Evolutionary conservation across 2,888 invertebrate genomes (phyloP).

Genomic region (Troides oblongomaculatus): DNA sequence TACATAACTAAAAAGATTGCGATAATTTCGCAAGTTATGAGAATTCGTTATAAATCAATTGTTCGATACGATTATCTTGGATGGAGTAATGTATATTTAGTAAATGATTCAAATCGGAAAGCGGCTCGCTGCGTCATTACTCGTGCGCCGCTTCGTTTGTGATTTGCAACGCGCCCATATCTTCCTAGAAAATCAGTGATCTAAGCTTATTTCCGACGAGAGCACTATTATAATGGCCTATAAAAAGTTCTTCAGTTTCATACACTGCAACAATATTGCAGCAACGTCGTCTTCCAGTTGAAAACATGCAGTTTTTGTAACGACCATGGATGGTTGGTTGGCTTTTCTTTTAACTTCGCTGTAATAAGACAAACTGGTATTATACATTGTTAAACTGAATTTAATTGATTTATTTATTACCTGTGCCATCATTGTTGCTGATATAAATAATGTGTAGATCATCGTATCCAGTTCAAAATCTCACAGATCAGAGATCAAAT

Average conservation of each 20-base stretch:
- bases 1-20: not conserved
- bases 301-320: conserved; percentile 18
- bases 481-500: too few relatives aligned
- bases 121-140: conserved; percentile 31
- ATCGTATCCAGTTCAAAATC: not conserved
- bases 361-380: conserved; percentile 17
- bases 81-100: conserved; percentile 44
- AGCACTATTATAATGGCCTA: conserved; percentile 21
- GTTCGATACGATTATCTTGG: conserved; percentile 36
- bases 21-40: not conserved
- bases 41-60: conserved; percentile 31
- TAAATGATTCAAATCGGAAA: conserved; percentile 37
- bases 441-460: not conserved
- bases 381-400: conserved; percentile 14
- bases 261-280: conserved; percentile 16
- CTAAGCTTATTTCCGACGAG: conserved; percentile 19
- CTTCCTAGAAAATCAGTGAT: conserved; percentile 31
- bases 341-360: conserved; percentile 12
- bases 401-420: not conserved
- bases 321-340: conserved; percentile 11
- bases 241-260: conserved; percentile 10
- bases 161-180: conserved; percentile 28
- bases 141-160: conserved; percentile 17
- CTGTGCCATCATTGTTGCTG: not conserved
- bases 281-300: conserved; percentile 8